phyloP scores from a whole-genome alignment of 2,113 vertebrate species.

The Leptodactylus fuscus region DNA sequence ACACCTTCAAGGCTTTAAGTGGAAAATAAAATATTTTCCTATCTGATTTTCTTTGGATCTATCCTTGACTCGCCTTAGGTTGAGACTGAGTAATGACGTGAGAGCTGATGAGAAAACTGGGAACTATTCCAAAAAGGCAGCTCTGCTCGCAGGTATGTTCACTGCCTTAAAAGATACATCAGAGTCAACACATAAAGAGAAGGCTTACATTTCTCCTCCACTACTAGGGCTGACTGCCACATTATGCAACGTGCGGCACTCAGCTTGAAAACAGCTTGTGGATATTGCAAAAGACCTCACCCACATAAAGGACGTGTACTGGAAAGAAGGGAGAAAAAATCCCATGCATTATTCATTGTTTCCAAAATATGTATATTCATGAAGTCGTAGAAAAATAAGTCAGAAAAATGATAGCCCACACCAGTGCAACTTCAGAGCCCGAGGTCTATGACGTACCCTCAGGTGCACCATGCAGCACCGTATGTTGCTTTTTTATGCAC shows the following conservation, averaged over 20 bases:
- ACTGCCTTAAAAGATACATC: conserved; percentile 15
- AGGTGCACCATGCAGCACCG: too few relatives aligned
- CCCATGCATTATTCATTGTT: conserved; percentile 8
- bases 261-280: conserved; percentile 16
- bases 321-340: not conserved
- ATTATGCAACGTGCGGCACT: not conserved
- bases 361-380: not conserved
- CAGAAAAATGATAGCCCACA: not conserved
- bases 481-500: too few relatives aligned
- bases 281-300: not conserved
- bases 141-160: conserved; percentile 1
- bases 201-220: conserved; percentile 22
- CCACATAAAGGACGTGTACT: not conserved
- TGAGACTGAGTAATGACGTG: conserved; percentile 44
- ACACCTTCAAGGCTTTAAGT: not conserved
- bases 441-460: not conserved
- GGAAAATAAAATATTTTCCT: conserved; percentile 21
- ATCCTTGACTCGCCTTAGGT: not conserved
- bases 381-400: conserved; percentile 10
- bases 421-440: not conserved
- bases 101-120: conserved; percentile 61
- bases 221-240: conserved; percentile 52
- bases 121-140: conserved; percentile 50
- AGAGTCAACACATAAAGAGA: conserved; percentile 58
- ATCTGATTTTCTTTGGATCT: conserved; percentile 7